Evolutionary conservation across 1,140 invertebrate genomes (phyloP), one percentile per base, ranked within the genome.

Genomic region (Polyergus mexicanus): DNA sequence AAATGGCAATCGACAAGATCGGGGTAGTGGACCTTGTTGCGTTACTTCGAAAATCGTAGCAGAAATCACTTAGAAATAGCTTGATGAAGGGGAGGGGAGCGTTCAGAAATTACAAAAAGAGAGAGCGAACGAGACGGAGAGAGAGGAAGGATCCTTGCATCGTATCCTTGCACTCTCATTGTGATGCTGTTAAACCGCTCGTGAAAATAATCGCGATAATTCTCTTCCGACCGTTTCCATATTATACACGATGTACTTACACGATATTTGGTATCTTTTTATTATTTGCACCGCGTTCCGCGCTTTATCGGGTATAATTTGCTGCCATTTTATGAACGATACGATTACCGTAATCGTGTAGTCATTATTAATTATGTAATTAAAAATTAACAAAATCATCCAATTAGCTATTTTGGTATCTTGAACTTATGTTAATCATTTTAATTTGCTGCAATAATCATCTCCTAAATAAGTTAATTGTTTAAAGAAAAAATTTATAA

Each of bases 21-120:
- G 35, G 7, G 44, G 22, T 60, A 16, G 68, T 38, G n/a, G 1
- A 11, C 28, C 10, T 32, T 16, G 19, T 25, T n/a, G 47, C 22
- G 6, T 72, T 81, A 72, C 68, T 74, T 83, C 68, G 68, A 83
- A 83, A 83, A 83, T 83, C 78, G 66, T 74, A 68, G 78, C 38
- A 72, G 68, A 83, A 74, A 83, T 74, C 72, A 83, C 38, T 72
- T n/a, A 13, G 13, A 44, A n/a, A 74, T 32, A 68, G 32, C 65
- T 47, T 69, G 38, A 60, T 44, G 19, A 72, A 32, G 32, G 32
- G 32, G 0, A 3, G 10, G n/a, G 25, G 54, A 25, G 8, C 32
- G 38, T 13, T 60, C 68, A 72, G 63, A 83, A 74, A 72, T 83
- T 62, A 74, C 68, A 74, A 41, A 74, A 83, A 83, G 35, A 80